Evolutionary conservation across 2,797 vertebrate genomes (phyloP), one percentile per base, ranked within the genome.

Genomic region (Phrynocephalus forsythii): DNA sequence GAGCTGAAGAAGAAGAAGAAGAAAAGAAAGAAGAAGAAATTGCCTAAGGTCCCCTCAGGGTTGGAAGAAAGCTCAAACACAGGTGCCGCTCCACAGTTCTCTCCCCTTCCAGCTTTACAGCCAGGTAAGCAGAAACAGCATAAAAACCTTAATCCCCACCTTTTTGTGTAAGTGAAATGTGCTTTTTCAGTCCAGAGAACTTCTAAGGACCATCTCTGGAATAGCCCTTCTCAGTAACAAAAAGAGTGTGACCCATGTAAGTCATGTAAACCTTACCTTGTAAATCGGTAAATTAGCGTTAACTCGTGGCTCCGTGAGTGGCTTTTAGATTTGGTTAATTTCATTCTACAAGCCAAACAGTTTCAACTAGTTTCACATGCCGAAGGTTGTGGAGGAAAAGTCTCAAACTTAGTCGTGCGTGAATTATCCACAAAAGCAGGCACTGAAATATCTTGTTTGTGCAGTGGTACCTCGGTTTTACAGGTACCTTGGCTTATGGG

Each of bases 11-110:
- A 96, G 95, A 94, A 85, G 85, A 92, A 96, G 95, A 94, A 94
- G 79, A 95, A 96, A 97, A 98, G 97, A 91, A 98, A 96, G 90
- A 98, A 97, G 94, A 97, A 94, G 91, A 97, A 96, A 85, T 89
- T 90, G 0, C 94, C 83, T 56, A 97, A 96, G 92, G 91, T 94
- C 88, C 93, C 96, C 18, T 95, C 95, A n/a, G 94, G 95, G 82
- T 86, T n/a, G 50, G 96, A 90, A 73, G 95, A 96, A 16, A 67
- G 88, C 60, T 92, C 92, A 56, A 90, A 89, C 84, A 0, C 75
- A 33, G 83, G 0, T 0, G 5, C 72, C n/a, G 48, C 76, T 7
- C 81, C 79, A 60, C 79, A 8, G 79, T 86, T 94, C 2, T 87
- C 88, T 1, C 89, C 88, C 2, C 88, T 92, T 24, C 90, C 92